Percentiles rank a stretch among this genome's conserved stretches.
These are phyloP conservation scores for Drosophila triauraria DNA, from an alignment of 1,140 invertebrate species.

Conservation along the genomic window DNA sequence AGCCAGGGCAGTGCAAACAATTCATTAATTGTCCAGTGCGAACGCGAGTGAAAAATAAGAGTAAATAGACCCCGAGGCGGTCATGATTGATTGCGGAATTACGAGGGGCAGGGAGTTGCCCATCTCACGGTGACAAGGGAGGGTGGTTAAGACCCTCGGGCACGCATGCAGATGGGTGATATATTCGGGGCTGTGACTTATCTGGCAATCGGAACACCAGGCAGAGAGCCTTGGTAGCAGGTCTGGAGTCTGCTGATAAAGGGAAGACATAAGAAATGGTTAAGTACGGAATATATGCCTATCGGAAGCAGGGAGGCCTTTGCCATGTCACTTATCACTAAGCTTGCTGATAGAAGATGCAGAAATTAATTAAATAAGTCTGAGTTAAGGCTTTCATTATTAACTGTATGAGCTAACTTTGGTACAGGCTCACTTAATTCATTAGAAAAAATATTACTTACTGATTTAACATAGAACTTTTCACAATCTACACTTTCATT, in stretches of 20 bases:
- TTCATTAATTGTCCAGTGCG: conserved; percentile 58
- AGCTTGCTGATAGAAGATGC: not conserved
- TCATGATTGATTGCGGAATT: conserved; percentile 60
- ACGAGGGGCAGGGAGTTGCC: not conserved
- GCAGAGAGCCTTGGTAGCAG: not conserved
- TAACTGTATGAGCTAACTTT: not conserved
- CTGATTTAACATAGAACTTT: too few species aligned
- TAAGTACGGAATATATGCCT: not conserved
- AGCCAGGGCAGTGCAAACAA: conserved; percentile 43
- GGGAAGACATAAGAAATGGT: conserved; percentile 3
- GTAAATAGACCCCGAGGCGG: conserved; percentile 20
- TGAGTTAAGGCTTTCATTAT: not conserved
- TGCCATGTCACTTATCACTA: not conserved
- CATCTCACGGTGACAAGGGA: not conserved
- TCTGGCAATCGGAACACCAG: conserved; percentile 24
- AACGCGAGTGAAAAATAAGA: conserved; percentile 33
- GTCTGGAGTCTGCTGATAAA: not conserved
- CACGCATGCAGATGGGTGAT: conserved; percentile 25
- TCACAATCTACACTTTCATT: not conserved
- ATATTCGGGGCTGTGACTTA: conserved; percentile 49
- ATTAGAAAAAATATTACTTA: too few species aligned
- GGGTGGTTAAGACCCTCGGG: not conserved
- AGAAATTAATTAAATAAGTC: not conserved
- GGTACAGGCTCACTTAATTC: too few species aligned
- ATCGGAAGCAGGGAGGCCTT: too few species aligned